Evolutionary conservation across 2,797 vertebrate genomes (phyloP).

Genomic region (Anomalospiza imberbis): DNA sequence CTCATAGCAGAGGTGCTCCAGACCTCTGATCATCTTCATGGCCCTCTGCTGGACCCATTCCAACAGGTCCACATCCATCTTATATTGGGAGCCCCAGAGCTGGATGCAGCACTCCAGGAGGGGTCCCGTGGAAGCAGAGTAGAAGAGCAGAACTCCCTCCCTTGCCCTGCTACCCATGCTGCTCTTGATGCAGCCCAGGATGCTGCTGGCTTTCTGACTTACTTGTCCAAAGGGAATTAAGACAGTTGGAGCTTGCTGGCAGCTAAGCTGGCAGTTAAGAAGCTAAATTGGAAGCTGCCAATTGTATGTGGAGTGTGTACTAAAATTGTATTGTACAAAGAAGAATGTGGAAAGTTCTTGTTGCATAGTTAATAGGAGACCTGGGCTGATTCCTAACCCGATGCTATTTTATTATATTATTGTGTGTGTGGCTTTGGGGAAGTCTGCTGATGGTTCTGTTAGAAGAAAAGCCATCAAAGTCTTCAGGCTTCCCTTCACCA

Average conservation of each 20-base stretch:
- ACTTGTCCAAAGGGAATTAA: background rate
- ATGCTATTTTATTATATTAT: background rate
- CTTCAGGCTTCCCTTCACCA: background rate
- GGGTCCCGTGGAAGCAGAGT: background rate
- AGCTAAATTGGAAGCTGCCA: background rate
- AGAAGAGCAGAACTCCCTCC: background rate
- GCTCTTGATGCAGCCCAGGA: background rate
- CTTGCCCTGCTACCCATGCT: background rate
- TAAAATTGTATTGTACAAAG: background rate
- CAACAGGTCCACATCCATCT: too few relatives aligned
- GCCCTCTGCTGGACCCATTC: background rate
- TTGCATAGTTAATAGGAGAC: background rate
- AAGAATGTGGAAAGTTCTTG: background rate
- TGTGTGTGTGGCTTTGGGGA: background rate
- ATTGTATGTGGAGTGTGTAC: background rate
- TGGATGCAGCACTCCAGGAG: background rate
- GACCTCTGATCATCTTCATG: background rate
- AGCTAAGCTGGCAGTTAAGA: background rate
- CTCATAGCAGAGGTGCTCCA: background rate
- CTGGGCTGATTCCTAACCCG: fast-evolving
- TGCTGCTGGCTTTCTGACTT: background rate
- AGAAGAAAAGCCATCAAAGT: background rate
- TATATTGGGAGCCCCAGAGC: fast-evolving
- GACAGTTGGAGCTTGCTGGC: background rate
- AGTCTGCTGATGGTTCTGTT: background rate